Evolutionary conservation across 1,140 invertebrate genomes (phyloP).

Genomic region (Pseudomyrmex flavicornis): DNA sequence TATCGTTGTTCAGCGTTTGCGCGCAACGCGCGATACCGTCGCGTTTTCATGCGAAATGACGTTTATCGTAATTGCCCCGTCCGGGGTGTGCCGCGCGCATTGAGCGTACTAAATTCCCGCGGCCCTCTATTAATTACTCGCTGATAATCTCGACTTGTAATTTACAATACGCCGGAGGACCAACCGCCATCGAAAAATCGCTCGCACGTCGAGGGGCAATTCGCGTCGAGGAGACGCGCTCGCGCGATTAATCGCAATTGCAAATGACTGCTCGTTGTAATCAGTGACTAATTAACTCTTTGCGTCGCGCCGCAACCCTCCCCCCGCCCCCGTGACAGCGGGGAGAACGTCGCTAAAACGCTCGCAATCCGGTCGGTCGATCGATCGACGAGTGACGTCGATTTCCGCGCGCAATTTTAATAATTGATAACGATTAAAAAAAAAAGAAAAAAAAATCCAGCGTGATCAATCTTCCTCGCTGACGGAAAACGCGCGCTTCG

Average conservation of each 20-base stretch:
- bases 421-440: background rate
- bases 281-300: conserved; percentile 38
- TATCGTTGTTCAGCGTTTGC: conserved; percentile 8
- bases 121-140: conserved; percentile 50
- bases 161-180: conserved; percentile 59
- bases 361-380: background rate
- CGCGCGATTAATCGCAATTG: conserved; percentile 50
- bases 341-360: no score
- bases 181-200: conserved; percentile 48
- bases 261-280: conserved; percentile 52
- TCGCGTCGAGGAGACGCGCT: conserved; percentile 3
- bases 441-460: background rate
- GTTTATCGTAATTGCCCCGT: conserved; percentile 59
- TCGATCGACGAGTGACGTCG: conserved; percentile 35
- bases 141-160: conserved; percentile 59
- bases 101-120: conserved; percentile 53
- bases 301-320: background rate
- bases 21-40: conserved; percentile 40
- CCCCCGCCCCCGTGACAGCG: background rate
- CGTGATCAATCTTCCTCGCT: conserved; percentile 33
- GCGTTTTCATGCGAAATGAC: conserved; percentile 57
- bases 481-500: conserved; percentile 31
- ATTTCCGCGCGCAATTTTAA: conserved; percentile 5
- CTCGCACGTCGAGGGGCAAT: conserved; percentile 24
- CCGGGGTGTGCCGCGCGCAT: conserved; percentile 28